Evolutionary conservation across 2,888 invertebrate species (phyloP), one percentile per base, ranked within the genome.

Genomic region (Agrochola litura): DNA sequence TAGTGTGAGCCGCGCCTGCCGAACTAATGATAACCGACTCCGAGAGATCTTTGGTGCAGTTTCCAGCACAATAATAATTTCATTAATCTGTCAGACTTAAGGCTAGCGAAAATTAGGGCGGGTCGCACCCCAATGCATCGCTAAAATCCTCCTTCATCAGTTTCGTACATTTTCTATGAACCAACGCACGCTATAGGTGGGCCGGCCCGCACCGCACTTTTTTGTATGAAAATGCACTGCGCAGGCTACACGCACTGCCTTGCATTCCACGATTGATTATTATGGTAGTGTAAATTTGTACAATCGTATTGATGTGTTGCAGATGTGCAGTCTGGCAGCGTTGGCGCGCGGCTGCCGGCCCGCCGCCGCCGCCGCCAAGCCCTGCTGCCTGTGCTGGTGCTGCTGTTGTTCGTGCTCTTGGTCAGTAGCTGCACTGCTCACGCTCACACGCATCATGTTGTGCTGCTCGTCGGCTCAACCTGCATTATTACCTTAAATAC

Each of bases 371-470:
- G 90, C 89, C 91, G 92, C 90, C 89, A 94, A 97, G 97, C 95
- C 97, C 95, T 96, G 97, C 97, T 96, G 97, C 94, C 97, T 97
- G 89, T 97, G 97, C 91, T 97, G 97, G 94, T 97, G 97, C 95
- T 97, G 97, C 95, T 97, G 97, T 93, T 97, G 97, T 92, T 97
- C 97, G 90, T 97, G 97, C 94, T 97, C 97, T 91, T 97, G 97
- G 97, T 97, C 88, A 92, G 93, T 92, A 63, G 22, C 12, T 16
- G 22, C 30, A 14, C 46, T 14, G 19, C 25, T 49, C 66, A 8
- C 12, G 12, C 49, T 49, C 49, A 46, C 46, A 12, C 25, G 66
- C 30, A 8, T 46, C 19, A 49, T 30, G 9, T 67, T 30, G 66
- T 14, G 30, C 19, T 46, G 19, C 46, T 66, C 49, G 19, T 19